Evolutionary conservation across 2,888 invertebrate species (phyloP).

Genomic region (Chydorus sphaericus): DNA sequence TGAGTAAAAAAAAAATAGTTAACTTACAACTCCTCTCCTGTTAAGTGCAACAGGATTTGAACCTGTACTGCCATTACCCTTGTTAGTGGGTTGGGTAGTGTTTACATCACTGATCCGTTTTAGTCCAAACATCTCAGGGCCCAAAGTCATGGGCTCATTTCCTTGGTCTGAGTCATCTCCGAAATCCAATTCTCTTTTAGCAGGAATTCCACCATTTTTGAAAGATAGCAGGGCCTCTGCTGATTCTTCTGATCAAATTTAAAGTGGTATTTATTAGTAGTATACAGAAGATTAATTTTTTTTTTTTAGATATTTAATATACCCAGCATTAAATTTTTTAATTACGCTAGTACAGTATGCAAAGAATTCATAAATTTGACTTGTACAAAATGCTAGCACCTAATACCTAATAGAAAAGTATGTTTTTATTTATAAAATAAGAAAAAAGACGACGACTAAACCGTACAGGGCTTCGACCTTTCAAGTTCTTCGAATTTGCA

Average conservation of each 20-base stretch:
- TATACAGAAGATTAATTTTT: neutral
- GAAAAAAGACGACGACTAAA: neutral
- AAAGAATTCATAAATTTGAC: too few species aligned
- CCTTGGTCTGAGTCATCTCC: slow-evolving; percentile 46
- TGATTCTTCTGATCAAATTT: slow-evolving; percentile 34
- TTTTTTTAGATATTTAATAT: too few species aligned
- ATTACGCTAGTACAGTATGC: too few species aligned
- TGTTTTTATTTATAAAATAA: too few species aligned
- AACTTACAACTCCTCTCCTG: slow-evolving; percentile 48
- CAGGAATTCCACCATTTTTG: slow-evolving; percentile 38
- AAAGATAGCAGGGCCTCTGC: slow-evolving; percentile 39
- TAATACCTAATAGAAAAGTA: too few species aligned
- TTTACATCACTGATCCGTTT: slow-evolving; percentile 59
- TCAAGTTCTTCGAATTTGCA: too few species aligned
- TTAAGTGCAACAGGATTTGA: slow-evolving; percentile 1
- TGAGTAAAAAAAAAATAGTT: too few species aligned
- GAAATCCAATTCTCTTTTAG: slow-evolving; percentile 46
- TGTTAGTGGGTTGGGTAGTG: neutral
- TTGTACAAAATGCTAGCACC: too few species aligned
- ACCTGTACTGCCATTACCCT: neutral
- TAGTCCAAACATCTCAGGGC: slow-evolving; percentile 62
- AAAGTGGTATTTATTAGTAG: neutral
- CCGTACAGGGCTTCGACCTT: too few species aligned
- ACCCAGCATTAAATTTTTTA: too few species aligned
- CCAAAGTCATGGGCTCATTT: slow-evolving; percentile 45